Evolutionary conservation across 2,113 vertebrate species (phyloP).

Genomic region (Actinemys pallida): DNA sequence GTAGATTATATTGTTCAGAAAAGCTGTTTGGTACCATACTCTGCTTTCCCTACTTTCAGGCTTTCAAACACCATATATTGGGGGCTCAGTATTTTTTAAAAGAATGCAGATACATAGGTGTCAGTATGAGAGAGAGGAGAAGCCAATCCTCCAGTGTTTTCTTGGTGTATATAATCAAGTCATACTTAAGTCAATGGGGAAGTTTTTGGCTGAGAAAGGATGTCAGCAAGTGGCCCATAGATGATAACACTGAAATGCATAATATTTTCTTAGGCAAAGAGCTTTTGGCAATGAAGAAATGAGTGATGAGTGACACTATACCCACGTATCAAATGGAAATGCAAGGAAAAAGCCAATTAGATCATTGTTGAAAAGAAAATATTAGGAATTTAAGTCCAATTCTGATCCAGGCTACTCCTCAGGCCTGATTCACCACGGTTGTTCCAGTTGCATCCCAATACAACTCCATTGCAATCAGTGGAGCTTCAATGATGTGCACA

Average conservation of each 20-base stretch:
- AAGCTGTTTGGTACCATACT: neutral
- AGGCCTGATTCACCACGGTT: neutral
- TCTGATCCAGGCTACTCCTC: neutral
- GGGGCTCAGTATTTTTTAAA: neutral
- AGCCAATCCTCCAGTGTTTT: neutral
- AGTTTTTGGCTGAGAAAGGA: neutral
- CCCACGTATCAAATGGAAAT: neutral
- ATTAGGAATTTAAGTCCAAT: neutral
- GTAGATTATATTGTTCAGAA: neutral
- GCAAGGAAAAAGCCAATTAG: neutral
- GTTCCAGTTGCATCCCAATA: neutral
- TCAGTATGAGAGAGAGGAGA: neutral
- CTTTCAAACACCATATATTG: neutral
- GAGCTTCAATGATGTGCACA: neutral
- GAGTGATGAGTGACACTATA: rapidly evolving
- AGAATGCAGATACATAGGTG: neutral
- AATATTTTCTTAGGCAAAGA: neutral
- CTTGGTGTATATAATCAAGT: neutral
- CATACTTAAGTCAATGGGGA: neutral
- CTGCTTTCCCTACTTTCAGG: neutral
- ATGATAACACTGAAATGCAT: neutral
- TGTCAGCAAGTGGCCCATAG: rapidly evolving
- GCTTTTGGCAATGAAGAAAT: neutral
- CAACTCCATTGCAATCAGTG: neutral
- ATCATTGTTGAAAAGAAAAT: neutral